Percentiles rank a stretch among this genome's conserved stretches.
Conservation (phyloP, 2,888 invertebrate genomes). For the Folsomia manolachei region DNA sequence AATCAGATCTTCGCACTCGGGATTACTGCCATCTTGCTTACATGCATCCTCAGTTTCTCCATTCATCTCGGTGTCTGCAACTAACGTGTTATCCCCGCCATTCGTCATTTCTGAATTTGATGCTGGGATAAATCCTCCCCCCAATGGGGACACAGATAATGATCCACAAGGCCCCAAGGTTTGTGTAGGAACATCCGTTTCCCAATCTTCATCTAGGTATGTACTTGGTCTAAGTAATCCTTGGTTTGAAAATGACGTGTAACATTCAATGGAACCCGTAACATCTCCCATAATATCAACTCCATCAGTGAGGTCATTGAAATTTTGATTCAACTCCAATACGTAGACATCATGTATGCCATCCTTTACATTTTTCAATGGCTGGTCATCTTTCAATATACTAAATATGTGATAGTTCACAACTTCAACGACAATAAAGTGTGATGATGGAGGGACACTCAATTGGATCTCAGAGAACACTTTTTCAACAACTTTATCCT, state of each 20-base stretch:
- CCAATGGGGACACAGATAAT: no score
- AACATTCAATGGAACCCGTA: not conserved
- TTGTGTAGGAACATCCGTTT: constrained; percentile 16
- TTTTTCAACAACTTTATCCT: constrained; percentile 57
- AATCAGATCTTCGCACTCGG: not conserved
- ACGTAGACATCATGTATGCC: constrained; percentile 35
- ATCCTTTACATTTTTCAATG: constrained; percentile 4
- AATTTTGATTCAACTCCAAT: constrained; percentile 47
- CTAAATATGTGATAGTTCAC: constrained; percentile 62
- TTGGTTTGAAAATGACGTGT: no score
- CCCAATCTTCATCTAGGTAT: constrained; percentile 39
- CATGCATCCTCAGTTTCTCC: not conserved
- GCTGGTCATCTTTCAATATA: constrained; percentile 53
- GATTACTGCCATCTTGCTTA: not conserved
- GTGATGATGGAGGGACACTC: constrained; percentile 46
- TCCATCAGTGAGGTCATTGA: constrained; percentile 28
- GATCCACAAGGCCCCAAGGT: not conserved
- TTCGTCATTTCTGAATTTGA: not conserved
- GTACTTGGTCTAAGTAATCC: constrained; percentile 16
- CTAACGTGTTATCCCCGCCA: not conserved
- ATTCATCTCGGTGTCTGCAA: not conserved
- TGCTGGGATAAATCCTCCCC: not conserved
- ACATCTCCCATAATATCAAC: not conserved
- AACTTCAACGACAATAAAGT: constrained; percentile 61
- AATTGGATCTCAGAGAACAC: constrained; percentile 50